Evolutionary conservation across 2,113 vertebrate species (phyloP).

Genomic region (Apodemus sylvaticus): DNA sequence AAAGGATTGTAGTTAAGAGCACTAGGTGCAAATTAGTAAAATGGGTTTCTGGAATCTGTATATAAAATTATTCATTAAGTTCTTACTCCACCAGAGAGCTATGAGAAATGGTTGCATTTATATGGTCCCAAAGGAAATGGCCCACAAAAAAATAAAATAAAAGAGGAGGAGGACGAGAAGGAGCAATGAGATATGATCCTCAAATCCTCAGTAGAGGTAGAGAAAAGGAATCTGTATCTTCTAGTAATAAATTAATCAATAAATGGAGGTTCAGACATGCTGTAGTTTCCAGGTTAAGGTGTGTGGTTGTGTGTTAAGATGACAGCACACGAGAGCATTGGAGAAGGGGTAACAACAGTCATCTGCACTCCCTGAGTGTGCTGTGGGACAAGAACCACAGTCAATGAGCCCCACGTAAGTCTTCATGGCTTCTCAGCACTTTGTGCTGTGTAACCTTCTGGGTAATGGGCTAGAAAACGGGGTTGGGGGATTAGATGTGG

Average conservation of each 20-base stretch:
- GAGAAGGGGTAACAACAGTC: background rate
- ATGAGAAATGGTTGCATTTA: background rate
- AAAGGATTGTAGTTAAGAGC: background rate
- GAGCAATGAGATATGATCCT: background rate
- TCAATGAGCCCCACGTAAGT: background rate
- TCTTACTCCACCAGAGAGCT: background rate
- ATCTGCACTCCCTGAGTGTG: background rate
- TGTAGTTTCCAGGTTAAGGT: background rate
- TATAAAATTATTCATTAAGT: background rate
- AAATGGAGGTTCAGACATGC: background rate
- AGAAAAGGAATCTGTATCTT: background rate
- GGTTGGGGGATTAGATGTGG: background rate
- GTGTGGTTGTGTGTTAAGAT: background rate
- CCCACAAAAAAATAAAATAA: background rate
- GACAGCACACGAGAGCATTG: background rate
- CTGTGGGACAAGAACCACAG: background rate
- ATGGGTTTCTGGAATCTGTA: background rate
- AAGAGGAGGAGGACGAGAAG: background rate
- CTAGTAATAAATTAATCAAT: background rate
- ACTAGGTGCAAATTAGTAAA: background rate
- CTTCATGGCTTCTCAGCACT: background rate
- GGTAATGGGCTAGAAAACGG: background rate
- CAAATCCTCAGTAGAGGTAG: background rate
- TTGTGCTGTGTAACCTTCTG: background rate
- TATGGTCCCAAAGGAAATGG: background rate